phyloP scores from a whole-genome alignment of 37 sponge, comb jelly and placozoan genomes.

The Amphimedon queenslandica region DNA sequence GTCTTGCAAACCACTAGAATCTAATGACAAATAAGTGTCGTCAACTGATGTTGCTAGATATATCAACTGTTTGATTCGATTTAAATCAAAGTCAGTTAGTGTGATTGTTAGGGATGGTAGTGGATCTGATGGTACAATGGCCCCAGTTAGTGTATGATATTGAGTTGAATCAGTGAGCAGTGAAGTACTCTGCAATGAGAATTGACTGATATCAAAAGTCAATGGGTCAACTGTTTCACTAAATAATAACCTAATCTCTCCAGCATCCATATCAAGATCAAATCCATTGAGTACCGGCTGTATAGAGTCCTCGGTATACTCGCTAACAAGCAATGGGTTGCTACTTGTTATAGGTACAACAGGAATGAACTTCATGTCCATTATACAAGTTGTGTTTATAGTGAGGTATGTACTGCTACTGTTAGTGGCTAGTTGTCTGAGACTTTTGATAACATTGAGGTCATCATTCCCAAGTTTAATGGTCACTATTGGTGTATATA shows the following conservation, averaged over 20 bases:
- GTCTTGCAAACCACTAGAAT: conserved; percentile 52
- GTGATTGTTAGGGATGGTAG: conserved; percentile 22
- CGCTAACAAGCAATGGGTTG: conserved; percentile 43
- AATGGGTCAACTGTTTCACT: conserved; percentile 73
- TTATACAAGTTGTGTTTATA: conserved; percentile 24
- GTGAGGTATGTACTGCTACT: conserved; percentile 61
- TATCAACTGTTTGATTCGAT: conserved; percentile 73
- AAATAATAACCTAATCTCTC: conserved; percentile 56
- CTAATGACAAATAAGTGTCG: conserved; percentile 56
- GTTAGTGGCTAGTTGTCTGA: conserved; percentile 50
- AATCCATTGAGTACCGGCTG: conserved; percentile 49
- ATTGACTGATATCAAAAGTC: conserved; percentile 59
- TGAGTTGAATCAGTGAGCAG: not conserved
- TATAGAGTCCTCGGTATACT: conserved; percentile 38
- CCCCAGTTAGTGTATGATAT: conserved; percentile 41
- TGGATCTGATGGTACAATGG: conserved; percentile 3
- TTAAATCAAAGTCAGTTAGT: conserved; percentile 52
- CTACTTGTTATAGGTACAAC: conserved; percentile 23
- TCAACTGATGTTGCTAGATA: conserved; percentile 44
- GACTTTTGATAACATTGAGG: conserved; percentile 73
- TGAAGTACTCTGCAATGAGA: conserved; percentile 47
- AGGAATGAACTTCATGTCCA: conserved; percentile 70
- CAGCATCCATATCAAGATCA: conserved; percentile 71
- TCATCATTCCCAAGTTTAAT: conserved; percentile 55
- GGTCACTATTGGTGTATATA: conserved; percentile 51